These are phyloP conservation scores for Montipora cactus DNA, from an alignment of 64 coral and sea anemone species.

Conservation along the genomic window DNA sequence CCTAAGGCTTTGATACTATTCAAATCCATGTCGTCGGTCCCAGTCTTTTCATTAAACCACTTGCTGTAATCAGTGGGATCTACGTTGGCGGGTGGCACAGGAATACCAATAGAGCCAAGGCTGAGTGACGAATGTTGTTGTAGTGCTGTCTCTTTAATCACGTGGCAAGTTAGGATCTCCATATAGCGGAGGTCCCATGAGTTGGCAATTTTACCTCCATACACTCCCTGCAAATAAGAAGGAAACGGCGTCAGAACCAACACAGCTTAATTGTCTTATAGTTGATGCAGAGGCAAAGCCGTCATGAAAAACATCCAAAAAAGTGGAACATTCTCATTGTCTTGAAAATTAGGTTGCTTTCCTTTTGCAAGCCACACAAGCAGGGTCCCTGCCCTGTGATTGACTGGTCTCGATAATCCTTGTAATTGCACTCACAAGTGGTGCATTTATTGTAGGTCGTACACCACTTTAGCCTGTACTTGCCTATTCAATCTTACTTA, in stretches of 20 bases:
- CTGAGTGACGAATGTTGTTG: constrained; percentile 71
- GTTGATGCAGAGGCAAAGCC: background rate
- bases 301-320: background rate
- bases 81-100: constrained; percentile 92
- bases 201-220: constrained; percentile 87
- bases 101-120: constrained; percentile 64
- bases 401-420: too few species aligned
- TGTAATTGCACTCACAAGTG: too few species aligned
- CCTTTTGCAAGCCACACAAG: too few species aligned
- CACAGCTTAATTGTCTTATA: background rate
- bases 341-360: too few species aligned
- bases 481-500: too few species aligned
- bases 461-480: too few species aligned
- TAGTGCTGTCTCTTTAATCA: constrained; percentile 68
- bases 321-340: background rate
- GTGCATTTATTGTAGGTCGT: too few species aligned
- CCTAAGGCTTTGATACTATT: constrained; percentile 62
- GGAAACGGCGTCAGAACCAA: background rate
- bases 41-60: constrained; percentile 93
- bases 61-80: constrained; percentile 84
- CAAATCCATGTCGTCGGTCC: constrained; percentile 36
- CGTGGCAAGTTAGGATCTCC: constrained; percentile 48
- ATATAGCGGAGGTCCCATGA: constrained; percentile 78
- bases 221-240: constrained; percentile 51
- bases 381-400: too few species aligned